Percentiles rank a stretch among this genome's conserved stretches.
These are phyloP conservation scores for Leptopilina boulardi DNA, from an alignment of 1,140 invertebrate species.

Conservation along the genomic window DNA sequence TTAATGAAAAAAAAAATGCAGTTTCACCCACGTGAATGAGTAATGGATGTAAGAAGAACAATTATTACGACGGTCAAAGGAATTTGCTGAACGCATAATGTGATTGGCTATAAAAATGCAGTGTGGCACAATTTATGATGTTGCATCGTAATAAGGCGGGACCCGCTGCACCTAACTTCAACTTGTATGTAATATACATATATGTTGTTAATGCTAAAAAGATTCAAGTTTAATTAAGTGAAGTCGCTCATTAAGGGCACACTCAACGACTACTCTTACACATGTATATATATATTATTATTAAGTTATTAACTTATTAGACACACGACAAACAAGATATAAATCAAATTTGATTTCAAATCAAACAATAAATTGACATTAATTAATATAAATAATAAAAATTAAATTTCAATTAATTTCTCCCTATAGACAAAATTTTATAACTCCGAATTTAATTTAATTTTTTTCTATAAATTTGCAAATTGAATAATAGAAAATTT, in stretches of 20 bases:
- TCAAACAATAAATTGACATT: too few species aligned
- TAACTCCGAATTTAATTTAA: too few species aligned
- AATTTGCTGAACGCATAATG: slow-evolving; percentile 28
- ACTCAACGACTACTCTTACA: neutral
- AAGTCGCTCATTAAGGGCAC: slow-evolving; percentile 16
- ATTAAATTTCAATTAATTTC: too few species aligned
- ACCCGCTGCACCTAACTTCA: slow-evolving; percentile 6
- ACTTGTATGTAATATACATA: too few species aligned
- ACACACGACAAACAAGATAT: neutral
- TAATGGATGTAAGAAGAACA: slow-evolving; percentile 8
- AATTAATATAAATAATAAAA: too few species aligned
- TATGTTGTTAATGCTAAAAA: neutral
- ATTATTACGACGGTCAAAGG: slow-evolving; percentile 24
- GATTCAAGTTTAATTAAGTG: slow-evolving; percentile 19
- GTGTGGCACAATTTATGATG: slow-evolving; percentile 36
- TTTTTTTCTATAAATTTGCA: too few species aligned
- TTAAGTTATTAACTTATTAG: slow-evolving; percentile 12
- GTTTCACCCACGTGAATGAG: slow-evolving; percentile 11
- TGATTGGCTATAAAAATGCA: slow-evolving; percentile 11
- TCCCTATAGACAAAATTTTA: too few species aligned
- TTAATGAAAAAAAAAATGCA: neutral
- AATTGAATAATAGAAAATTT: too few species aligned
- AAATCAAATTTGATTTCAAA: slow-evolving; percentile 8
- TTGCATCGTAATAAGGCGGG: neutral
- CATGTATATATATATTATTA: neutral